Evolutionary conservation across 30 jellyfish, hydroid and myxozoan genomes (phyloP).

Genomic region (Turritopsis dohrnii): DNA sequence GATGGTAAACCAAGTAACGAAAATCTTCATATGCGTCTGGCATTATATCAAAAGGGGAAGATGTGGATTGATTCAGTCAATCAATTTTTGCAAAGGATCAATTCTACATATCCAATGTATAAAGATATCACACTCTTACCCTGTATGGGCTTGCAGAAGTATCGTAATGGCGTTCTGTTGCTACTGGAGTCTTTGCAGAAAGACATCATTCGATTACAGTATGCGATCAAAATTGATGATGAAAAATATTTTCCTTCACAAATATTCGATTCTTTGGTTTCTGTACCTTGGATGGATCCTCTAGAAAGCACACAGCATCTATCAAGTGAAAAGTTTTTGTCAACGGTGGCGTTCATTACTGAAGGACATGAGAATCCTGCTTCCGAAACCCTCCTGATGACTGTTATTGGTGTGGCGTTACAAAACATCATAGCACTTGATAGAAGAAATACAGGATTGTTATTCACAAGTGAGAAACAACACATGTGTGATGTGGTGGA

Average conservation of each 20-base stretch:
- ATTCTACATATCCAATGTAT: constrained; percentile 44
- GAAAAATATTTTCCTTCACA: background rate
- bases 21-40: background rate
- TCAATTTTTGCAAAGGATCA: constrained; percentile 40
- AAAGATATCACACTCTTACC: constrained; percentile 38
- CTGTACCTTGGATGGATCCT: background rate
- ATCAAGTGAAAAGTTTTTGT: background rate
- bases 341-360: background rate
- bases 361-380: background rate
- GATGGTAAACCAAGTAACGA: background rate
- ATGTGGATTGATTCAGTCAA: constrained; percentile 46
- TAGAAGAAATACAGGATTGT: background rate
- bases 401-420: background rate
- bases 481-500: background rate
- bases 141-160: constrained; percentile 19
- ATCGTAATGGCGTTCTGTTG: constrained; percentile 19
- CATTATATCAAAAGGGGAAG: constrained; percentile 22
- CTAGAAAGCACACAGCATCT: background rate
- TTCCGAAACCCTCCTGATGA: background rate
- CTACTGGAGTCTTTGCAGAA: background rate
- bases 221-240: background rate
- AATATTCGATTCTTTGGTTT: background rate
- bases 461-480: background rate
- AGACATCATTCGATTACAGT: background rate
- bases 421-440: background rate